These are phyloP conservation scores for Trypoxylus dichotomus DNA, from an alignment of 1,140 invertebrate species.

Conservation along the genomic window DNA sequence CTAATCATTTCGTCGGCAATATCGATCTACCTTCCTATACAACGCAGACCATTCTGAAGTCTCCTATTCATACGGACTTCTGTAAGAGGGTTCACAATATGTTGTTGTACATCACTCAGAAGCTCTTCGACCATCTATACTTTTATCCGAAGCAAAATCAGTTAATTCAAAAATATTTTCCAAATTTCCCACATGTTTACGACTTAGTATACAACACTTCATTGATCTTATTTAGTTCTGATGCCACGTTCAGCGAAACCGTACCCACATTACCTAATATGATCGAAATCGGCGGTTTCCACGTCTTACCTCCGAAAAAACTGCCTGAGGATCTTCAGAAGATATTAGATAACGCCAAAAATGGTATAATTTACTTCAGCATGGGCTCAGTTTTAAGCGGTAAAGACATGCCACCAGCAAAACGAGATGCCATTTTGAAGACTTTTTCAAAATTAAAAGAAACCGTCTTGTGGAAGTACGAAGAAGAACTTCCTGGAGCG, in stretches of 20 bases:
- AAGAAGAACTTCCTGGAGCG: conserved; percentile 58
- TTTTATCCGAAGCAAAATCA: conserved; percentile 48
- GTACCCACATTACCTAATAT: conserved; percentile 60
- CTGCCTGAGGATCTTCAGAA: conserved; percentile 55
- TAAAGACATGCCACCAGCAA: conserved; percentile 52
- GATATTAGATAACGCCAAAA: conserved; percentile 54
- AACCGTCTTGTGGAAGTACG: conserved; percentile 69
- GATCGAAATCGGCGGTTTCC: conserved; percentile 59
- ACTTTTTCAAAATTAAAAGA: conserved; percentile 46
- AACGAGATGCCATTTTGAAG: conserved; percentile 44
- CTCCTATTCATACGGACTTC: conserved; percentile 41
- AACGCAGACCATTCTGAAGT: neutral
- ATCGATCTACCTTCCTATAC: conserved; percentile 50
- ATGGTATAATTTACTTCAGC: conserved; percentile 62
- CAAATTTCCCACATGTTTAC: conserved; percentile 54
- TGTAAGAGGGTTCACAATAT: conserved; percentile 52
- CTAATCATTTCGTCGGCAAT: conserved; percentile 50
- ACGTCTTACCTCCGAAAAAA: conserved; percentile 51
- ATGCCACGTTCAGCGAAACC: conserved; percentile 58
- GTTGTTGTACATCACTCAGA: conserved; percentile 32
- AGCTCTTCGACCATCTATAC: conserved; percentile 39
- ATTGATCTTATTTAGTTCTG: conserved; percentile 60
- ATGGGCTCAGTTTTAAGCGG: conserved; percentile 60
- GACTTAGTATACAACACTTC: conserved; percentile 57
- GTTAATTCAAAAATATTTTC: conserved; percentile 53